phyloP scores from a whole-genome alignment of 37 sponge, comb jelly and placozoan genomes.

The Crambe crambe region DNA sequence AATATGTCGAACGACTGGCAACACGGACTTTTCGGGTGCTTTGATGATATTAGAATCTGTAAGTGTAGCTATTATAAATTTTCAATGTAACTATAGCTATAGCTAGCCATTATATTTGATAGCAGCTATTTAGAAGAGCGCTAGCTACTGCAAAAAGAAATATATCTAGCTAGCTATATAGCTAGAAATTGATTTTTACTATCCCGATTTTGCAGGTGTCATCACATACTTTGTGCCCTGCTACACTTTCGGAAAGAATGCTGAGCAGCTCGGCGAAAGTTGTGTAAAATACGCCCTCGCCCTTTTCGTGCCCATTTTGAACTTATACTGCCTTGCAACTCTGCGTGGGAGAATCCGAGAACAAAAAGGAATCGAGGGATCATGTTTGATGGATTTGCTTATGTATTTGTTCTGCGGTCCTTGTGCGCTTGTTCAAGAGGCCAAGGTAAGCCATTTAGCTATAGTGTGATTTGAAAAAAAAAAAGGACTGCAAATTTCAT shows the following conservation, averaged over 20 bases:
- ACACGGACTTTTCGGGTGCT: slow-evolving; percentile 66
- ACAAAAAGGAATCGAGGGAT: slow-evolving; percentile 79
- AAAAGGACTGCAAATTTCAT: background rate
- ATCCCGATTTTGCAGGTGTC: slow-evolving; percentile 29
- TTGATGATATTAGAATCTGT: slow-evolving; percentile 66
- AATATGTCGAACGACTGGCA: slow-evolving; percentile 61
- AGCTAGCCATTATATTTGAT: background rate
- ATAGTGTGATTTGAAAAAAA: no score
- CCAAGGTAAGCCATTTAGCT: slow-evolving; percentile 25
- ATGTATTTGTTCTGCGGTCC: background rate
- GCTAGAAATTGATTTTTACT: background rate
- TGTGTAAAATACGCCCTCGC: slow-evolving; percentile 63
- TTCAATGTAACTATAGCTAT: background rate
- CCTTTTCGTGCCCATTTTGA: slow-evolving; percentile 61
- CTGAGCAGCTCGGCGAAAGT: slow-evolving; percentile 68
- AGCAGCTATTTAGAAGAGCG: no score
- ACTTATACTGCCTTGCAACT: slow-evolving; percentile 34
- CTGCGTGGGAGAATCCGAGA: slow-evolving; percentile 69
- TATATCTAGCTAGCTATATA: no score
- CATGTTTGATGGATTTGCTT: slow-evolving; percentile 49
- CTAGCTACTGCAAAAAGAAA: no score
- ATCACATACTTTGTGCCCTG: slow-evolving; percentile 71
- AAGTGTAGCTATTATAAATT: background rate
- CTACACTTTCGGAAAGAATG: slow-evolving; percentile 72
- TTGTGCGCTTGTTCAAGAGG: slow-evolving; percentile 29